Evolutionary conservation across 1,140 invertebrate species (phyloP), one percentile per base, ranked within the genome.

Genomic region (Mactra quadrangularis): DNA sequence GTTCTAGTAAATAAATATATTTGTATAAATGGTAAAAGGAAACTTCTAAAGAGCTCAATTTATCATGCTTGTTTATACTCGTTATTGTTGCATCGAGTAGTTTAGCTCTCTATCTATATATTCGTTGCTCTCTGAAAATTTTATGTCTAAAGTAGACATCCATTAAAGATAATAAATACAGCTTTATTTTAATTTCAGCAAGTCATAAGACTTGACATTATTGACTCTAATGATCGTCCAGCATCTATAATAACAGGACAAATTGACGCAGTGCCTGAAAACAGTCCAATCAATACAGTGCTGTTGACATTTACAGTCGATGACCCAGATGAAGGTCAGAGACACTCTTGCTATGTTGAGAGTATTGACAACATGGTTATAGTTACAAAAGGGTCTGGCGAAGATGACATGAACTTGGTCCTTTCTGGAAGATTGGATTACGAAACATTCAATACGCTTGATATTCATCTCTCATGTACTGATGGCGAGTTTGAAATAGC

Each of bases 141-240:
- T n/a, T n/a, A n/a, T n/a, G n/a, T n/a, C n/a, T n/a, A n/a, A n/a
- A n/a, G n/a, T n/a, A n/a, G n/a, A n/a, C n/a, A n/a, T n/a, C n/a
- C n/a, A n/a, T n/a, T n/a, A n/a, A n/a, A n/a, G n/a, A n/a, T n/a
- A n/a, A n/a, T n/a, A n/a, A n/a, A n/a, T n/a, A n/a, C n/a, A n/a
- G n/a, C n/a, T n/a, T n/a, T n/a, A n/a, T n/a, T n/a, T n/a, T n/a
- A 62, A 45, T 60, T 86, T 15, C 60, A 89, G 88, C 76, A 53
- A 60, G 72, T 85, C 19, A 87, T 90, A 62, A 72, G 55, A 17
- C 85, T 90, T 15, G 38, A 55, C 59, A 70, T 90, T 4, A 71
- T 59, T 27, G 82, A 90, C 66, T 74, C 71, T 13, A 89, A 90
- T 62, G 88, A 90, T 45, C 81, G 86, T 45, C 87, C 88, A 25